These are phyloP conservation scores for Gorsachius goisagi DNA, from an alignment of 2,113 vertebrate species.

Conservation along the genomic window DNA sequence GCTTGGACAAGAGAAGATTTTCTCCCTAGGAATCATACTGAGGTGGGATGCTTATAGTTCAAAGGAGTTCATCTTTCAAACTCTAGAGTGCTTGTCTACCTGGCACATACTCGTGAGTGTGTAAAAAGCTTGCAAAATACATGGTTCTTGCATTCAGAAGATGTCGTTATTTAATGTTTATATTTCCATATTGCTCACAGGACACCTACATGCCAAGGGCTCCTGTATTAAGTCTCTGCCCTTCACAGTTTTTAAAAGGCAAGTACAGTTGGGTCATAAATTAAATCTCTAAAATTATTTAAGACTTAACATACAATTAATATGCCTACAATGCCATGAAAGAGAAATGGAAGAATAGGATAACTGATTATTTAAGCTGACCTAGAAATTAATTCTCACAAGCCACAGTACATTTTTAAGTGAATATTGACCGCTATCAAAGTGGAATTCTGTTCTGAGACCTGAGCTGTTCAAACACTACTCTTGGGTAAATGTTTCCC, in stretches of 20 bases:
- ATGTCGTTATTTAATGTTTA: not conserved
- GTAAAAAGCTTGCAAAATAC: not conserved
- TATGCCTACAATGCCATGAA: not conserved
- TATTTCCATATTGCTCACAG: not conserved
- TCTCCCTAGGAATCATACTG: not conserved
- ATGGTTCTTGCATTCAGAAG: not conserved
- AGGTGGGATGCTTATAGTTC: not conserved
- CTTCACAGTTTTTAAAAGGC: not conserved
- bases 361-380: not conserved
- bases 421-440: not conserved
- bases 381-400: not conserved
- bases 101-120: not conserved
- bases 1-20: not conserved
- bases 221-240: not conserved
- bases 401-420: not conserved
- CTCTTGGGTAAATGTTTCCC: not conserved
- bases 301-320: not conserved
- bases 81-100: not conserved
- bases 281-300: not conserved
- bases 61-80: slow-evolving; percentile 7
- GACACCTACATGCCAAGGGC: not conserved
- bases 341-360: not conserved
- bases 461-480: not conserved
- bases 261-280: not conserved
- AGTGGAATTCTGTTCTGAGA: not conserved